Base-by-base conservation (phyloP, 2,888 invertebrate genomes). In the Nephrotoma appendiculata region DNA sequence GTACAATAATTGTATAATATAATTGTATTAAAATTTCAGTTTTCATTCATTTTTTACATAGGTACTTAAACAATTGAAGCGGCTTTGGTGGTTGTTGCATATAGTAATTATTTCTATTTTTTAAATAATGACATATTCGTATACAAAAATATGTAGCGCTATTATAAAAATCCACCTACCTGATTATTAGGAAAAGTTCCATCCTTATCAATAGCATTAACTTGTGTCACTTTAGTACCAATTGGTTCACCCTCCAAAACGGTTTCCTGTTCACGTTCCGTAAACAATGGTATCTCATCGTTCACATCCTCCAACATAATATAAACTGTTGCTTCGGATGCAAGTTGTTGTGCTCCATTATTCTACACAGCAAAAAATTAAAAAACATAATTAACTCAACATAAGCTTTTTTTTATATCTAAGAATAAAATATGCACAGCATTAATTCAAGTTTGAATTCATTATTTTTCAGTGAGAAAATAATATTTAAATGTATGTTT, bases 271-370 rank as follows among this genome's bases (percentile, higher is more conserved):
- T 98, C 97, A 88, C 98, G 94, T 92, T 98, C 98, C 87, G 98
- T 98, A 92, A 99, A 98, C 88, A 98, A 93, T 41, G 99, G 98
- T 90, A 98, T 97, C 92, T 99, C 98, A 91, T 99, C 99, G 92
- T 99, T 99, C 87, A 98, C 98, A 92, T 99, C 98, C 92, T 97
- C 97, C 88, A 99, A 93, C 93, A 96, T 96, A 89, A 98, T 97
- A 93, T 95, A 96, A 88, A 98, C 97, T 52, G 98, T 98, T 45
- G 98, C 96, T 92, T 98, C 98, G 19, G 97, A 97, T 87, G 98
- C 98, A 90, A 98, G 93, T 92, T 98, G 98, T 91, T 98, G 98
- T 86, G 97, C 97, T 87, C 98, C 98, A 92, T 98, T 98, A 92
- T 98, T 98, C 98, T 98, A 90, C 31, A 91, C 90, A 87, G 5